Evolutionary conservation across 2,888 invertebrate species (phyloP), one percentile per base, ranked within the genome.

Genomic region (Cataglyphis livida): DNA sequence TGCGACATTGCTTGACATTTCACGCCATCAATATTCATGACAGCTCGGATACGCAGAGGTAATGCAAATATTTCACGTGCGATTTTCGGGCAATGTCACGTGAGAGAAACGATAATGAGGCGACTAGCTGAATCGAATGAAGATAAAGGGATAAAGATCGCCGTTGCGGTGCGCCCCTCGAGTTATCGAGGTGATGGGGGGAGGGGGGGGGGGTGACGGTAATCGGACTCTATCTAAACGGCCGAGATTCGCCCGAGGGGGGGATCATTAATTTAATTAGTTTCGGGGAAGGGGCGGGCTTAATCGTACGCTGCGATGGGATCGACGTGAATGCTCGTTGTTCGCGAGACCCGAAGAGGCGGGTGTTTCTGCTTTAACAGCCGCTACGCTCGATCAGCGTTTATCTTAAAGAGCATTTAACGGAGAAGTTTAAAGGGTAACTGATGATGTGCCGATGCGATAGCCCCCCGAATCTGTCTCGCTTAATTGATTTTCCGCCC

Each of bases 251-350:
- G 62, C 66, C 82, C 75, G 73, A 61, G 32, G 84, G 57, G 57
- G 64, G 70, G 79, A 75, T 90, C 84, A 73, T 89, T 89, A 89
- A 89, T 87, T 90, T 88, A 89, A 88, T 87, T 89, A 90, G 84
- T 88, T 89, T 88, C 90, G 85, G 78, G 41, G 88, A 90, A 88
- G 85, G 83, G 83, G 84, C 66, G 84, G 68, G 68, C 85, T 87
- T 85, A 89, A 90, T 88, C 85, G 84, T 85, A 85, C 75, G 71
- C 71, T 84, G 62, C 64, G 51, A 59, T 64, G 82, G 2, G 83
- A 85, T 87, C 81, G 73, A 83, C 82, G 75, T 86, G 79, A 89
- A 88, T 84, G 86, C 70, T 81, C 73, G 82, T 81, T 84, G 82
- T 89, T 85, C 81, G 71, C 65, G 28, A 28, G 38, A 35, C 32